These are phyloP conservation scores for Tipula helvola DNA, from an alignment of 2,888 invertebrate species.

Conservation along the genomic window DNA sequence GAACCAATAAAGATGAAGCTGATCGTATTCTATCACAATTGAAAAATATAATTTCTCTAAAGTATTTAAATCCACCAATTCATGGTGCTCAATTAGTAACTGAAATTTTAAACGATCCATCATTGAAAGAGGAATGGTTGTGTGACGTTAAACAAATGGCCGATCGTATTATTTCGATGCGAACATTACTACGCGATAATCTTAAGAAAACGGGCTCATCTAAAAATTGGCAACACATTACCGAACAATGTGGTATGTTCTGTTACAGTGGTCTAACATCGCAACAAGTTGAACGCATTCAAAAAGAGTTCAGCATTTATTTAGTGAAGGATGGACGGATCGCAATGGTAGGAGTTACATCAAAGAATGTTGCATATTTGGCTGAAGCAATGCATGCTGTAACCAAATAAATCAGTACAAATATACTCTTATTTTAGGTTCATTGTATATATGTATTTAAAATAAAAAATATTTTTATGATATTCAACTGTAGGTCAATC, in stretches of 20 bases:
- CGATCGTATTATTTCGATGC: slow-evolving; percentile 87
- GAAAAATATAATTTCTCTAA: slow-evolving; percentile 87
- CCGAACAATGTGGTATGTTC: slow-evolving; percentile 99
- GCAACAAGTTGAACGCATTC: slow-evolving; percentile 76
- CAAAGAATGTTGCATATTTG: slow-evolving; percentile 88
- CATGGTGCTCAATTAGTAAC: slow-evolving; percentile 82
- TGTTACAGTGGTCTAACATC: slow-evolving; percentile 91
- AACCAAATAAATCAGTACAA: slow-evolving; percentile 37
- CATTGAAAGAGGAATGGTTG: slow-evolving; percentile 62
- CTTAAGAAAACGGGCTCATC: slow-evolving; percentile 74
- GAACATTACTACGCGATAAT: slow-evolving; percentile 60
- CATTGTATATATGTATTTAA: too few species aligned
- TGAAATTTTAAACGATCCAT: slow-evolving; percentile 64
- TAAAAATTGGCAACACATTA: slow-evolving; percentile 85
- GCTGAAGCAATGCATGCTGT: slow-evolving; percentile 90
- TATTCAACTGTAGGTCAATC: too few species aligned
- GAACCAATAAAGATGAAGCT: slow-evolving; percentile 64
- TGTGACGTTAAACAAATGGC: slow-evolving; percentile 96
- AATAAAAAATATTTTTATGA: too few species aligned
- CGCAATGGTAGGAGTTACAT: slow-evolving; percentile 92
- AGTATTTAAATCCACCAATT: slow-evolving; percentile 96
- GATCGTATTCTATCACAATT: slow-evolving; percentile 80
- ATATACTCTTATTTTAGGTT: too few species aligned
- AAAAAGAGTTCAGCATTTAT: slow-evolving; percentile 85
- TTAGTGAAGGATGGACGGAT: slow-evolving; percentile 96